Evolutionary conservation across 1,140 invertebrate species (phyloP).

Genomic region (Akabosia matsudoensis): DNA sequence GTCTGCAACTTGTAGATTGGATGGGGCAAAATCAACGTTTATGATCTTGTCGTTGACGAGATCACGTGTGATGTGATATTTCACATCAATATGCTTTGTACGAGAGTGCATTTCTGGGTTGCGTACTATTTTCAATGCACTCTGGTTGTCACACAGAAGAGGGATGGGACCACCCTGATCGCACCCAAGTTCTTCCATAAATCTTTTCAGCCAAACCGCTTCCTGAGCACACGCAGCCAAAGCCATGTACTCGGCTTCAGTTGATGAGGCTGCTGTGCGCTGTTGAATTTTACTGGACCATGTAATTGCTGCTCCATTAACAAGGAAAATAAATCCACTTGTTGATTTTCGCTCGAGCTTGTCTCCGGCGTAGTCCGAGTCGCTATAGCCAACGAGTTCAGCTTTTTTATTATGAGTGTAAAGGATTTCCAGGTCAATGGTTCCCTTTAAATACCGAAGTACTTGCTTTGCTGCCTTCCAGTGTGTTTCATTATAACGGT

Average conservation of each 20-base stretch:
- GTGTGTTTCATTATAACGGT: constrained; percentile 46
- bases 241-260: no score
- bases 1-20: constrained; percentile 49
- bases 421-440: constrained; percentile 43
- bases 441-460: constrained; percentile 45
- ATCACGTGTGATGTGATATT: constrained; percentile 49
- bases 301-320: background rate
- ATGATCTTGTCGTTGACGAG: constrained; percentile 24
- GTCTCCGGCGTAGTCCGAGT: constrained; percentile 52
- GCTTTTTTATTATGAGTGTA: constrained; percentile 51
- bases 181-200: no score
- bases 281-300: constrained; percentile 49
- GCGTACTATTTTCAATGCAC: constrained; percentile 44
- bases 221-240: constrained; percentile 42
- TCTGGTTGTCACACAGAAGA: constrained; percentile 48
- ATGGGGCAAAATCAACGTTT: constrained; percentile 38
- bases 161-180: no score
- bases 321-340: constrained; percentile 48
- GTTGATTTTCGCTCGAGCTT: constrained; percentile 51
- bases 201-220: no score
- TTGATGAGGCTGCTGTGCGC: constrained; percentile 53
- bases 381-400: constrained; percentile 51
- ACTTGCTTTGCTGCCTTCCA: constrained; percentile 49
- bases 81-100: constrained; percentile 52
- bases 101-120: no score